Conservation (phyloP, 2,888 invertebrate species). For the Stenolophus ochropezus region DNA sequence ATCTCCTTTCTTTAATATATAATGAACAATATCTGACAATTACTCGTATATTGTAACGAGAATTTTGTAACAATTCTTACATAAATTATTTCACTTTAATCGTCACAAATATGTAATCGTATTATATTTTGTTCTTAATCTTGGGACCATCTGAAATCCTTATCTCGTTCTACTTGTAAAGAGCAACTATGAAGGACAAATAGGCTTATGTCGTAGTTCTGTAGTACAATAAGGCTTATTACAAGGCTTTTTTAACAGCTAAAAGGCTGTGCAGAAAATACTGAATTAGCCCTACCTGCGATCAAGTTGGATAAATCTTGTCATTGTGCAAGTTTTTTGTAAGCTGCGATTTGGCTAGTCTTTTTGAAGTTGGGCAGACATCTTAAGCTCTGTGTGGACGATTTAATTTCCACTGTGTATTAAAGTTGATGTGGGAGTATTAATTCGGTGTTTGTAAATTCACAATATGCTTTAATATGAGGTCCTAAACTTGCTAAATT, state of each 20-base stretch:
- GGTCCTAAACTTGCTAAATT: no score
- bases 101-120: not conserved
- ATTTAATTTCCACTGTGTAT: not conserved
- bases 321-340: not conserved
- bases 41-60: no score
- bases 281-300: not conserved
- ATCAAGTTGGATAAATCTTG: not conserved
- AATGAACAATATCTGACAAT: no score
- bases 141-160: not conserved
- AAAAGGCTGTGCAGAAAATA: constrained; percentile 11
- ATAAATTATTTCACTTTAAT: not conserved
- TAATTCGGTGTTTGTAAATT: no score
- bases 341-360: not conserved
- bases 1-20: no score
- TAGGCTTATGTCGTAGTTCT: constrained; percentile 12
- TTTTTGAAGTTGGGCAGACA: not conserved
- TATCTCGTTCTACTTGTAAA: not conserved
- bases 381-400: not conserved
- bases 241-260: constrained; percentile 30
- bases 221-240: constrained; percentile 8
- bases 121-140: not conserved
- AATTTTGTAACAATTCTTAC: no score
- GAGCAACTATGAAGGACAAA: not conserved
- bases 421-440: no score
- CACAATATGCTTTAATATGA: no score